These are phyloP conservation scores for Gryon sp. DNA, from an alignment of 1,140 invertebrate genomes.

Conservation along the genomic window DNA sequence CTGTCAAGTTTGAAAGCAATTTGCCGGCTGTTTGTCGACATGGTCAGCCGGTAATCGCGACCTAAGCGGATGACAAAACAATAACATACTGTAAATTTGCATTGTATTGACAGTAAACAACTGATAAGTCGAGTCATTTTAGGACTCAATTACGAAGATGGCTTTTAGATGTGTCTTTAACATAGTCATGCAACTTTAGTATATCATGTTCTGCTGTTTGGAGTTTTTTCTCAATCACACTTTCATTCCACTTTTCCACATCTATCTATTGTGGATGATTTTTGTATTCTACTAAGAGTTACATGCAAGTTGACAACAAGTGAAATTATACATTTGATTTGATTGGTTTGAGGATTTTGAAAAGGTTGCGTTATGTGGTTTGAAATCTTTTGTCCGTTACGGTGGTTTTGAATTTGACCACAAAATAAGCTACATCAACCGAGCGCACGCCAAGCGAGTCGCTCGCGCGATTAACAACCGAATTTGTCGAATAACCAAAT, in stretches of 20 bases:
- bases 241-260: too few species aligned
- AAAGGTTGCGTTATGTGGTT: slow-evolving; percentile 26
- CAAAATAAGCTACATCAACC: slow-evolving; percentile 70
- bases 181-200: too few species aligned
- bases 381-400: slow-evolving; percentile 38
- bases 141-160: too few species aligned
- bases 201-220: too few species aligned
- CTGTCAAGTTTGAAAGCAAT: slow-evolving; percentile 53
- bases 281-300: too few species aligned
- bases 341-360: slow-evolving; percentile 12
- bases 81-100: slow-evolving; percentile 37
- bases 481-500: slow-evolving; percentile 73
- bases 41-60: slow-evolving; percentile 40
- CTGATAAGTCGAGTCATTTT: too few species aligned
- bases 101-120: slow-evolving; percentile 43
- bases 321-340: not conserved
- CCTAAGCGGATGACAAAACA: slow-evolving; percentile 42
- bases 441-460: slow-evolving; percentile 57
- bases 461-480: slow-evolving; percentile 66
- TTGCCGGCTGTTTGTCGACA: slow-evolving; percentile 47
- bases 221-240: too few species aligned
- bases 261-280: too few species aligned
- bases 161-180: too few species aligned
- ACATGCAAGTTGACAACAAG: too few species aligned
- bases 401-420: slow-evolving; percentile 58